Percentiles rank a stretch among this genome's conserved stretches.
phyloP scores from a whole-genome alignment of 1,140 invertebrate species.

The Temnothorax longispinosus region DNA sequence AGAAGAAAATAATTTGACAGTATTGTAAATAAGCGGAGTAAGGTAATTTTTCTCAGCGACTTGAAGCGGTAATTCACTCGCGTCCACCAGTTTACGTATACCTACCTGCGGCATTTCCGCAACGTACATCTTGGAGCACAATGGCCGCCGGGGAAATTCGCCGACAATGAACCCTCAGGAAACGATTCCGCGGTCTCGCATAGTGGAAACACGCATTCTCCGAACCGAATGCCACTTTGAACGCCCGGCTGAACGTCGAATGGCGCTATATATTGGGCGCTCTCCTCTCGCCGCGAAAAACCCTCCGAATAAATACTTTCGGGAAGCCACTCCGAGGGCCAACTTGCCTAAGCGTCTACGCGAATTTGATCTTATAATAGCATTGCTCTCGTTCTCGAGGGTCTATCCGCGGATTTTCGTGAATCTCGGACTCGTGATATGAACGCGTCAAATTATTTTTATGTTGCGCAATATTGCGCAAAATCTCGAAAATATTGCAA shows the following conservation, averaged over 20 bases:
- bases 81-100: constrained; percentile 26
- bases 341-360: constrained; percentile 5
- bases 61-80: constrained; percentile 29
- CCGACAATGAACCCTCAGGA: constrained; percentile 66
- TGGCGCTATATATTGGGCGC: constrained; percentile 8
- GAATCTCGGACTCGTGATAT: background rate
- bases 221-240: constrained; percentile 43
- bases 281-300: constrained; percentile 45
- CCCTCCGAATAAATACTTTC: constrained; percentile 62
- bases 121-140: constrained; percentile 48
- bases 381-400: constrained; percentile 3
- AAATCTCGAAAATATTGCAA: background rate
- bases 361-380: constrained; percentile 48
- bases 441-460: constrained; percentile 38
- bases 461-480: background rate
- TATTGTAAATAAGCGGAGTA: background rate
- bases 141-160: constrained; percentile 54
- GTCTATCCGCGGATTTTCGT: constrained; percentile 14
- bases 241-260: constrained; percentile 41
- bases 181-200: constrained; percentile 53
- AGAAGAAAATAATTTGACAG: background rate
- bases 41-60: background rate
- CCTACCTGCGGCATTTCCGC: constrained; percentile 45
- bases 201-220: constrained; percentile 39
- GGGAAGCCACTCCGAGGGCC: background rate